phyloP scores from a whole-genome alignment of 2,797 vertebrate species.

The Cossypha heuglini region DNA sequence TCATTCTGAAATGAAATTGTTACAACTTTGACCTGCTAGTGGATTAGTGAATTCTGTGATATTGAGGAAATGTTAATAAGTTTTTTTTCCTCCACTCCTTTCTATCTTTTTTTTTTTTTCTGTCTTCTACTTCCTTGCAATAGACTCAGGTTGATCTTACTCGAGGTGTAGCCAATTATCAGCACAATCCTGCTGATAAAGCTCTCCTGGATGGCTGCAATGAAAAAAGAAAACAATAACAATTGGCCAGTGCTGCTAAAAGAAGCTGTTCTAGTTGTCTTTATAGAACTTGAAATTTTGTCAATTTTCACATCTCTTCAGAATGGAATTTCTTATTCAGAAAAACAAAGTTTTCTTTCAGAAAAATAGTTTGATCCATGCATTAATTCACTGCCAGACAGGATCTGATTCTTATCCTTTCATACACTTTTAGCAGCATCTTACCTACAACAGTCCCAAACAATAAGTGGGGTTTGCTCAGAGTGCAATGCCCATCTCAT shows the following conservation, averaged over 20 bases:
- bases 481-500: neutral
- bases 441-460: neutral
- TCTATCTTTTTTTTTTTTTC: too few species aligned
- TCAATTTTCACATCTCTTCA: neutral
- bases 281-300: neutral
- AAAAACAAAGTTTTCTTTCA: neutral
- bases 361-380: neutral
- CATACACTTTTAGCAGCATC: neutral
- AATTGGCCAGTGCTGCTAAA: neutral
- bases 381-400: neutral
- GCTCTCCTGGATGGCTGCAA: neutral
- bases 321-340: neutral
- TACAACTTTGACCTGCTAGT: neutral
- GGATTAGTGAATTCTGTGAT: neutral
- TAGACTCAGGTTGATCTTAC: neutral
- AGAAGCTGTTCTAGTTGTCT: neutral
- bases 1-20: neutral
- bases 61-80: neutral
- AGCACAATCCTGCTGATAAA: neutral
- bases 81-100: neutral
- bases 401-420: neutral
- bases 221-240: neutral
- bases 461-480: neutral
- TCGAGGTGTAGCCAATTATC: neutral
- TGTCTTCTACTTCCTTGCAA: neutral